Base-by-base conservation (phyloP, 2,888 invertebrate species). In the Subacronicta megacephala region DNA sequence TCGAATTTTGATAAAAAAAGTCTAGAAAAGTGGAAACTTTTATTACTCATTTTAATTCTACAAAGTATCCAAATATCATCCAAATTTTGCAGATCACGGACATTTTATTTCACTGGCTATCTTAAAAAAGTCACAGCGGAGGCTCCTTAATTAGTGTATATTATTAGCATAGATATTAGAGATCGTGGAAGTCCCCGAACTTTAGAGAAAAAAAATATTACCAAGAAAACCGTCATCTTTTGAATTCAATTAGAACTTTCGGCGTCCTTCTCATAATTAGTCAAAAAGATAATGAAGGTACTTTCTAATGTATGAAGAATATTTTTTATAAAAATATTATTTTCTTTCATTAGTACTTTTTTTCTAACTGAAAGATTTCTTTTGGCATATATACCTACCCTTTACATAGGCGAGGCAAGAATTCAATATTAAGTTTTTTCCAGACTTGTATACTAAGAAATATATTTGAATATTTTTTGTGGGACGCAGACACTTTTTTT, bases 111-210 rank as follows among this genome's bases (percentile, higher is more conserved):
- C 56, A 72, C 72, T 77, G 49, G 52, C 47, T 20, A 31, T 20
- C 40, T 56, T 60, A 45, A 65, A 62, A 62, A 43, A 18, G 53
- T 37, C 29, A 59, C 46, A 59, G 59, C 63, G 42, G 53, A 61
- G 65, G 59, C 52, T 67, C 44, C 69, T 70, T 81, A 82, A 83
- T 82, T 80, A 82, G 64, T 69, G 59, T 75, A 75, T 62, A 67
- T 69, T 73, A 75, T 77, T 77, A 78, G 77, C 82, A 78, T 82
- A 79, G 76, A 82, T 77, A 82, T 78, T 69, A 71, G 62, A 61
- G 45, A 62, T 58, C 60, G 59, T 52, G 54, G 52, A 40, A 36
- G 54, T 45, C 38, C 51, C 55, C 15, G 46, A 69, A 70, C 41
- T 76, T 72, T 66, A 43, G 18, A 36, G 45, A 50, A 58, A 71